phyloP scores from a whole-genome alignment of 2,113 vertebrate genomes.

The Rattus norvegicus region DNA sequence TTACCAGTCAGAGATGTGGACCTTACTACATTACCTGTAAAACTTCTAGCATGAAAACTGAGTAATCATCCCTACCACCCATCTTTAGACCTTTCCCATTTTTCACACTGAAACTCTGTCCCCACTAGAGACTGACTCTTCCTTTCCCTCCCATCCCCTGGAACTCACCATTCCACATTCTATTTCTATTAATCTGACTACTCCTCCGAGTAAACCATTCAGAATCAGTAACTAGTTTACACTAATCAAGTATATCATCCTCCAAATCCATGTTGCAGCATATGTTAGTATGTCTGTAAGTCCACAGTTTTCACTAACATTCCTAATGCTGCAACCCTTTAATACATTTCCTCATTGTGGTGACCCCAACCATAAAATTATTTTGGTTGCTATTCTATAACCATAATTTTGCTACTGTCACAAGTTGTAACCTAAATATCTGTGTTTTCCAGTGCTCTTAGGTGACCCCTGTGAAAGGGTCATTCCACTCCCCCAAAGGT shows the following conservation, averaged over 20 bases:
- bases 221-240: background rate
- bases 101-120: background rate
- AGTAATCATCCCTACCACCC: rapidly evolving
- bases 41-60: background rate
- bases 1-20: background rate
- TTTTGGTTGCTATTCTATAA: too few relatives aligned
- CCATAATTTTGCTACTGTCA: background rate
- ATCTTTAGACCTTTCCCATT: background rate
- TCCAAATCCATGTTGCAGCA: background rate
- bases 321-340: too few relatives aligned
- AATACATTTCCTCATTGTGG: too few relatives aligned
- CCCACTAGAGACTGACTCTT: background rate
- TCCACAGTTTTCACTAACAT: background rate
- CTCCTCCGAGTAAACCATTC: background rate
- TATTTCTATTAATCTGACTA: background rate
- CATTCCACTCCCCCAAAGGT: background rate
- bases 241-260: background rate
- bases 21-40: background rate
- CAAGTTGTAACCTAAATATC: background rate
- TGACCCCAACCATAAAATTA: too few relatives aligned
- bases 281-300: background rate
- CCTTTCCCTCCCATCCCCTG: background rate
- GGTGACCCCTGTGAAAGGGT: background rate
- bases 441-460: background rate
- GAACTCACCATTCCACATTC: background rate